Evolutionary conservation across 2,888 invertebrate species (phyloP), one percentile per base, ranked within the genome.

Genomic region (Diloba caeruleocephala): DNA sequence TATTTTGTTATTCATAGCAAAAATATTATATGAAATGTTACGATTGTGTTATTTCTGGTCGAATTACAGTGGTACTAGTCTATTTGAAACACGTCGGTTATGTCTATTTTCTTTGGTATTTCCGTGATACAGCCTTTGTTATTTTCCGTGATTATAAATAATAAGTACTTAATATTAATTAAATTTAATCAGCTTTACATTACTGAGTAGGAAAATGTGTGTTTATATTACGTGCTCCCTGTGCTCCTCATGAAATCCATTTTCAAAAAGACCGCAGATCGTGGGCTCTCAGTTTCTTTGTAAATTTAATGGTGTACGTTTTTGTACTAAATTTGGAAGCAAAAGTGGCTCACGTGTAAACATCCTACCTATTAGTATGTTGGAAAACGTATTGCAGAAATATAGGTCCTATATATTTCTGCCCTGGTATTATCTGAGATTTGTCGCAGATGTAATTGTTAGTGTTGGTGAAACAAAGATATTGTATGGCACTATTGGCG

Each of bases 341-440:
- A 75, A 62, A 65, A 71, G 71, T 72, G 67, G 71, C 71, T 63
- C 56, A 36, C 43, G 67, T 56, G 71, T 61, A 64, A 73, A 71
- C 70, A 66, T 67, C 64, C 60, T 74, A 73, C 51, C 73, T 79
- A 79, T 79, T 79, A 81, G 80, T 78, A 74, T 75, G 78, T 78
- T 53, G 75, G 75, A 39, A 74, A 82, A 85, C 77, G 73, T 81
- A 85, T 81, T 77, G 82, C 81, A 80, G 70, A 69, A 71, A 81
- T 81, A 85, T 84, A 84, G 81, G 78, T 75, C 78, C 82, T 85
- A 87, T 86, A 85, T 85, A 82, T 81, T 79, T 74, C 76, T 69
- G 64, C 56, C 56, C 64, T 42, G 61, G 60, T 62, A 76, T 74
- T 82, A 73, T 70, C 72, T 69, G 73, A 77, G 74, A 78, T 81